Evolutionary conservation across 1,140 invertebrate genomes (phyloP).

Genomic region (Lasioglossum baleicum): DNA sequence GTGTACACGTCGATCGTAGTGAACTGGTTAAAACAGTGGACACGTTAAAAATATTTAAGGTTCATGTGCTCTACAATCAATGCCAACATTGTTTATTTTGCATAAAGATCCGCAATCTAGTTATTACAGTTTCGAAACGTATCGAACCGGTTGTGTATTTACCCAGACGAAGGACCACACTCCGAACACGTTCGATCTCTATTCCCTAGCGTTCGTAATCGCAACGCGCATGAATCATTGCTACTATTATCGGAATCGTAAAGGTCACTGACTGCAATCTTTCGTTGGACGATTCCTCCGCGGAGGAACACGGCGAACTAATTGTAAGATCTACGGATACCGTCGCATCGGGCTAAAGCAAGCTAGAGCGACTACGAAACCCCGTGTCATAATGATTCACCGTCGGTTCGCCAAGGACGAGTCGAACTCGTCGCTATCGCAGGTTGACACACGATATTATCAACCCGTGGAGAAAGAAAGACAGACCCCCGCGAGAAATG

Average conservation of each 20-base stretch:
- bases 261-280: constrained; percentile 34
- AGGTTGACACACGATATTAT: constrained; percentile 28
- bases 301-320: constrained; percentile 2
- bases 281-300: not conserved
- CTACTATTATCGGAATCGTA: constrained; percentile 40
- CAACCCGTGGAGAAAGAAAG: constrained; percentile 9
- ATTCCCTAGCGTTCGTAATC: not conserved
- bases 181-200: not conserved
- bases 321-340: constrained; percentile 24
- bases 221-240: constrained; percentile 22
- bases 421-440: constrained; percentile 45
- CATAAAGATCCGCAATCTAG: too few relatives aligned
- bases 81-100: too few relatives aligned
- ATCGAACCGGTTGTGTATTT: not conserved
- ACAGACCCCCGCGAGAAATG: constrained; percentile 13
- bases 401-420: constrained; percentile 46
- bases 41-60: too few relatives aligned
- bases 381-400: constrained; percentile 49
- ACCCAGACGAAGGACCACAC: constrained; percentile 11
- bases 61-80: too few relatives aligned
- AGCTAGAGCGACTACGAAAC: not conserved
- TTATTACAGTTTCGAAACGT: not conserved
- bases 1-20: too few relatives aligned
- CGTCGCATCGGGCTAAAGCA: not conserved
- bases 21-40: too few relatives aligned